Evolutionary conservation across 1,140 invertebrate species (phyloP).

Genomic region (Calosoma granatense): DNA sequence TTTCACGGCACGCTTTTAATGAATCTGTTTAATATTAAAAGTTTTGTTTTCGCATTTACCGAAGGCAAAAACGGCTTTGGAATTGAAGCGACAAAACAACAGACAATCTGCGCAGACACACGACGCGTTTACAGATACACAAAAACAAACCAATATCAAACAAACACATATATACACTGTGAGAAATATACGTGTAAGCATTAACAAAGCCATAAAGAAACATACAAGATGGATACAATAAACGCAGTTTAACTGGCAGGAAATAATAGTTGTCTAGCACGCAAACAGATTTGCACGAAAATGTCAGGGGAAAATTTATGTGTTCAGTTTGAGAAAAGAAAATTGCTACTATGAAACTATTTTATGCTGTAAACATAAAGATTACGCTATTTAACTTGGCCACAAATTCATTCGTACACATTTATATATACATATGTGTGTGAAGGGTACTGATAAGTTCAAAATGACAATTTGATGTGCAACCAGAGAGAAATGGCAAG

Average conservation of each 20-base stretch:
- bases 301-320: neutral
- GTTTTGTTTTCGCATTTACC: too few relatives aligned
- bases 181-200: too few relatives aligned
- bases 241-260: neutral
- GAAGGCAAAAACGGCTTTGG: too few relatives aligned
- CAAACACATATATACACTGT: too few relatives aligned
- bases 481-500: too few relatives aligned
- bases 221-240: neutral
- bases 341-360: constrained; percentile 6
- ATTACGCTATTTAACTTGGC: neutral
- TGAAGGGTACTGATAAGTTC: too few relatives aligned
- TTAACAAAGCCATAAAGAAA: neutral
- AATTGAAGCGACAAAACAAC: neutral
- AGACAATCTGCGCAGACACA: neutral
- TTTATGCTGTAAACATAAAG: constrained; percentile 1
- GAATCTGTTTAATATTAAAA: too few relatives aligned
- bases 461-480: too few relatives aligned
- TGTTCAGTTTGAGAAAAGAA: neutral
- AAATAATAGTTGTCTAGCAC: neutral
- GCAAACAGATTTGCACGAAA: constrained; percentile 6
- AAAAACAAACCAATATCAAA: neutral
- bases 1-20: too few relatives aligned
- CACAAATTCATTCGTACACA: neutral
- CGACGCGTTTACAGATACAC: neutral
- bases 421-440: too few relatives aligned